phyloP scores from a whole-genome alignment of 2,888 invertebrate species.

The Drosophila leonis region DNA sequence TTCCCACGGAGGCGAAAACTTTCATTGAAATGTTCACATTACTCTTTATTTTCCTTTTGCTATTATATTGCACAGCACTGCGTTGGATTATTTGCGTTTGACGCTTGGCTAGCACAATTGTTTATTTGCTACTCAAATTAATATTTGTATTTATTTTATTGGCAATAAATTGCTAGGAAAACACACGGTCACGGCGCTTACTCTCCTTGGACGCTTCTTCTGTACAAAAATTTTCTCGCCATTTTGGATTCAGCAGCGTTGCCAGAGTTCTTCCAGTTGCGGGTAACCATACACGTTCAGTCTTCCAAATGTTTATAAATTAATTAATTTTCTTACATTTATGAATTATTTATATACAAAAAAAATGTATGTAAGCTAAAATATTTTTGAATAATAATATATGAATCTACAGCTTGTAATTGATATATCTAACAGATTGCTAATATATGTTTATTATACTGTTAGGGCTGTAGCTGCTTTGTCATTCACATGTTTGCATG shows the following conservation, averaged over 20 bases:
- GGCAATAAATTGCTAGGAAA: slow-evolving; percentile 59
- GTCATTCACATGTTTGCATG: neutral
- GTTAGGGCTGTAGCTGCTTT: slow-evolving; percentile 12
- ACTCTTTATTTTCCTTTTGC: slow-evolving; percentile 30
- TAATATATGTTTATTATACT: neutral
- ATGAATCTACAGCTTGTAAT: too few species aligned
- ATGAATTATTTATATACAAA: neutral
- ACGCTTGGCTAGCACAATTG: slow-evolving; percentile 37
- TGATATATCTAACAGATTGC: neutral
- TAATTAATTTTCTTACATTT: neutral
- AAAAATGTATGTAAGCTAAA: too few species aligned
- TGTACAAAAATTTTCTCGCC: slow-evolving; percentile 82
- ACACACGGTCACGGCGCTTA: slow-evolving; percentile 75
- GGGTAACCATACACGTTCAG: slow-evolving; percentile 46
- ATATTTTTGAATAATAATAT: neutral
- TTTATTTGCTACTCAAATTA: slow-evolving; percentile 59
- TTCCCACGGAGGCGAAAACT: slow-evolving; percentile 63
- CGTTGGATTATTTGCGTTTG: slow-evolving; percentile 23
- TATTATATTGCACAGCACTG: slow-evolving; percentile 21
- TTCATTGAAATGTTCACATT: slow-evolving; percentile 61
- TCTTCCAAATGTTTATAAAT: neutral
- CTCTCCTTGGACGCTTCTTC: slow-evolving; percentile 82
- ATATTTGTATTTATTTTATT: slow-evolving; percentile 68
- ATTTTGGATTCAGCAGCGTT: slow-evolving; percentile 75
- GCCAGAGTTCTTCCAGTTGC: slow-evolving; percentile 31